Evolutionary conservation across 2,888 invertebrate species (phyloP).

Genomic region (Melipona beecheii): DNA sequence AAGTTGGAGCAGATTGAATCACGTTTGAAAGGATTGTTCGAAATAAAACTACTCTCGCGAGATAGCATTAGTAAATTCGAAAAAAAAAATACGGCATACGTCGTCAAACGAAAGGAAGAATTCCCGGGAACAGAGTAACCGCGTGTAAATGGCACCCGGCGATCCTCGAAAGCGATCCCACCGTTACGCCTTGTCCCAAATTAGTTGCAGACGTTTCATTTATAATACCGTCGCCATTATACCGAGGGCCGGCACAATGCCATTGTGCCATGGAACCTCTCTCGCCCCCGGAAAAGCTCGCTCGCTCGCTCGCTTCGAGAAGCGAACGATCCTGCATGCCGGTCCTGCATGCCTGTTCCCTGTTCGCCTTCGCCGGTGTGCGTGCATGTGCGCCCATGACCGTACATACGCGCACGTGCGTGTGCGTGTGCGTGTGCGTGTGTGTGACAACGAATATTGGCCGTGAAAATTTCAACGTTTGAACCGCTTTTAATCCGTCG

Average conservation of each 20-base stretch:
- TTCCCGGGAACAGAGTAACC: conserved; percentile 26
- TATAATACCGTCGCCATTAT: conserved; percentile 80
- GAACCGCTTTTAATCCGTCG: conserved; percentile 71
- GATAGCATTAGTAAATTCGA: too few species aligned
- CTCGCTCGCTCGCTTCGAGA: conserved; percentile 47
- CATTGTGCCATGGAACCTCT: conserved; percentile 72
- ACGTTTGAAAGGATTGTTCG: too few species aligned
- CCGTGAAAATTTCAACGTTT: conserved; percentile 78
- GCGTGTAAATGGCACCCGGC: conserved; percentile 51
- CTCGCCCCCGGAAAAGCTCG: conserved; percentile 48
- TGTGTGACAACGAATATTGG: conserved; percentile 68
- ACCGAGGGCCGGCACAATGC: conserved; percentile 73
- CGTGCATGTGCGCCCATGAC: neutral
- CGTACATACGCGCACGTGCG: neutral
- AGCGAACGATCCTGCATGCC: conserved; percentile 62
- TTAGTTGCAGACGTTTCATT: conserved; percentile 82
- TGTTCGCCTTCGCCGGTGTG: conserved; percentile 18
- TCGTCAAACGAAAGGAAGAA: neutral
- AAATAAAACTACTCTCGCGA: too few species aligned
- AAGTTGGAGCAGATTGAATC: neutral
- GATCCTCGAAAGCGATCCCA: conserved; percentile 41
- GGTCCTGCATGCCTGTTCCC: conserved; percentile 36
- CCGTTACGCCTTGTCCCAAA: conserved; percentile 73
- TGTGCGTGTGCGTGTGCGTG: conserved; percentile 2
- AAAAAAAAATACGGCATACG: too few species aligned